phyloP scores from a whole-genome alignment of 2,888 invertebrate genomes.

The Schrankia costaestrigalis region DNA sequence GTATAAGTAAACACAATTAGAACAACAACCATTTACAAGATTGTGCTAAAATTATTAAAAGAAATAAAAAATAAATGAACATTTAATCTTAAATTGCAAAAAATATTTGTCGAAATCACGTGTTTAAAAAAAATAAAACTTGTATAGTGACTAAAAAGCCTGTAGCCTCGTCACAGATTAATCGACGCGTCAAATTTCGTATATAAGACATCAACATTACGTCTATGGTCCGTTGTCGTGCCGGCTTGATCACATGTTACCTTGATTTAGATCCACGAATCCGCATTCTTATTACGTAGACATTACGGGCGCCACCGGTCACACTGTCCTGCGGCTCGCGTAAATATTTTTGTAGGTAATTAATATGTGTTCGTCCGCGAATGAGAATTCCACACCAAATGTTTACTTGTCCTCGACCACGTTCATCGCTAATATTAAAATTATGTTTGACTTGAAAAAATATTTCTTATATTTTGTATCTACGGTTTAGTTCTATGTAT shows the following conservation, averaged over 20 bases:
- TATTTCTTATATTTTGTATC: too few relatives aligned
- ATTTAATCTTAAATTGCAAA: too few relatives aligned
- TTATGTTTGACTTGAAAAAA: too few relatives aligned
- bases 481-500: too few relatives aligned
- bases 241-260: conserved; percentile 59
- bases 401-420: conserved; percentile 38
- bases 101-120: too few relatives aligned
- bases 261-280: conserved; percentile 73
- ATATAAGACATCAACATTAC: conserved; percentile 36
- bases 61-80: too few relatives aligned
- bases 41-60: too few relatives aligned
- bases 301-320: conserved; percentile 63
- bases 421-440: conserved; percentile 1
- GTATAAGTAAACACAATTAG: too few relatives aligned
- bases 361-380: conserved; percentile 55
- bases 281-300: conserved; percentile 75
- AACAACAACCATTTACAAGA: too few relatives aligned
- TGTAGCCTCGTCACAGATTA: conserved; percentile 7
- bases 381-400: conserved; percentile 49
- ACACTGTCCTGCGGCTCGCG: conserved; percentile 50
- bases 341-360: conserved; percentile 76
- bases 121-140: too few relatives aligned
- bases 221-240: conserved; percentile 42
- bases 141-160: too few relatives aligned
- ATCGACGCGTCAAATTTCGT: conserved; percentile 27